A percentile compares a stretch with the other conserved stretches of the same genome.
Conservation (phyloP, 2,888 invertebrate species). For the Anarsia innoxiella region DNA sequence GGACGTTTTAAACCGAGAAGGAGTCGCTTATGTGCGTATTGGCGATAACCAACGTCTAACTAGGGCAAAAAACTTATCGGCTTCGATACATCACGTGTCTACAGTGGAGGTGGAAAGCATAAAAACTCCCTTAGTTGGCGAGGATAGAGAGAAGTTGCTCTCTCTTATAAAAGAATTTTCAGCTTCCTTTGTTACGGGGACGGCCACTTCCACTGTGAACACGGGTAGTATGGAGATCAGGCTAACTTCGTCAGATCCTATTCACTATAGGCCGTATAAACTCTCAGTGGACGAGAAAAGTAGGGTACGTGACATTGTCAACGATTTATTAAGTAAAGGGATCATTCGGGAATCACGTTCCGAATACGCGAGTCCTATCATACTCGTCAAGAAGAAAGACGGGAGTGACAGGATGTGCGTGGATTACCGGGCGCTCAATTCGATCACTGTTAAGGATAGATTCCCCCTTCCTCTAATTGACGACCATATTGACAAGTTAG, state of each 20-base stretch:
- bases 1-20: no score
- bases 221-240: conserved; percentile 18
- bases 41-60: conserved; percentile 14
- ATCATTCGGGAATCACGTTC: conserved; percentile 19
- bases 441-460: no score
- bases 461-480: no score
- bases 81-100: neutral
- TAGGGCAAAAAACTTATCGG: neutral
- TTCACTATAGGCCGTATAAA: conserved; percentile 16
- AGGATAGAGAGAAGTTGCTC: conserved; percentile 11
- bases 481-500: conserved; percentile 13
- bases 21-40: conserved; percentile 18
- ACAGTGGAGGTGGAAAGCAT: neutral
- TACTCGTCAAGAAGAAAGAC: conserved; percentile 21
- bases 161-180: conserved; percentile 14
- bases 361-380: conserved; percentile 16
- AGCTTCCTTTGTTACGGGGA: conserved; percentile 11
- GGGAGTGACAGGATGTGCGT: no score
- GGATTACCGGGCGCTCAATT: no score
- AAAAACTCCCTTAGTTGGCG: conserved; percentile 13
- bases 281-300: conserved; percentile 14
- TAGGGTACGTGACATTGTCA: conserved; percentile 11
- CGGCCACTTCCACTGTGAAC: conserved; percentile 16
- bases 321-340: conserved; percentile 15
- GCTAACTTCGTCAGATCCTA: conserved; percentile 6